These are phyloP conservation scores for Scortum barcoo DNA, from an alignment of 2,113 vertebrate genomes.

Conservation along the genomic window DNA sequence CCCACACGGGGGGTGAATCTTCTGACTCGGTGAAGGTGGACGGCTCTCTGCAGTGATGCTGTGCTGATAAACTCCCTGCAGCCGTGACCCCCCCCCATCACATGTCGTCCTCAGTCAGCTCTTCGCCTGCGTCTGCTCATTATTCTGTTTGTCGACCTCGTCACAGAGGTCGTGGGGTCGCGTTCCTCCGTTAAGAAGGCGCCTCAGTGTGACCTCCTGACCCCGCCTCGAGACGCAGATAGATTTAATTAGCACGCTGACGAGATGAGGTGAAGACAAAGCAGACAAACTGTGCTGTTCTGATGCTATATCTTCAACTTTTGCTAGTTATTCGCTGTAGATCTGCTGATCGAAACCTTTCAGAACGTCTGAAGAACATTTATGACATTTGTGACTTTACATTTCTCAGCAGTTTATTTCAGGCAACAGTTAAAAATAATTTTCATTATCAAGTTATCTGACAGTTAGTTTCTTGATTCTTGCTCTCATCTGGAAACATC, in stretches of 20 bases:
- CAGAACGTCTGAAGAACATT: too few relatives aligned
- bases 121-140: neutral
- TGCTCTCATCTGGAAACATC: too few relatives aligned
- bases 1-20: neutral
- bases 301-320: too few relatives aligned
- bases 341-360: neutral
- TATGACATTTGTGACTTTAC: too few relatives aligned
- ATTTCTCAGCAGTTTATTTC: too few relatives aligned
- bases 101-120: neutral
- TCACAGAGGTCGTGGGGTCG: neutral
- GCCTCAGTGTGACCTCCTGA: constrained; percentile 3
- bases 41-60: neutral
- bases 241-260: neutral
- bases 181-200: neutral
- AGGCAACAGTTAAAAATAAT: too few relatives aligned
- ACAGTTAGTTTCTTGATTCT: too few relatives aligned
- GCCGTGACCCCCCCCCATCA: neutral
- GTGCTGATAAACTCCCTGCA: neutral
- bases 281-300: too few relatives aligned
- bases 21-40: constrained; percentile 12
- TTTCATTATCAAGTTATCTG: too few relatives aligned
- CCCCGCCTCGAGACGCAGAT: neutral
- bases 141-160: constrained; percentile 2
- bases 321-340: too few relatives aligned
- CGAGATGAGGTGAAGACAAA: too few relatives aligned